phyloP scores from a whole-genome alignment of 2,888 invertebrate species.

The Urechis unicinctus region DNA sequence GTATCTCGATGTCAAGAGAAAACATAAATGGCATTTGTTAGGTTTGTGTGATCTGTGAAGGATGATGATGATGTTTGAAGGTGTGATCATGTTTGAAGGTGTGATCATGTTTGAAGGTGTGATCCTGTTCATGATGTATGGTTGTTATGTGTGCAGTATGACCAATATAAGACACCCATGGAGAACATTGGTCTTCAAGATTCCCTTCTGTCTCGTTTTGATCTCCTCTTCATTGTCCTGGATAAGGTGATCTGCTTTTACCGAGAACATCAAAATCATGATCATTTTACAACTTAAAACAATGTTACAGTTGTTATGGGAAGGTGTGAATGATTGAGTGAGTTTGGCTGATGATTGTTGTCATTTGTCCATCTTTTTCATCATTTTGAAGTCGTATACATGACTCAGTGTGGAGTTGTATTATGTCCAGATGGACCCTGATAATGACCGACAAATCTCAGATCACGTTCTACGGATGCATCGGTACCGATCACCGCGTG shows the following conservation, averaged over 20 bases:
- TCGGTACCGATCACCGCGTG: slow-evolving; percentile 83
- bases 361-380: no score
- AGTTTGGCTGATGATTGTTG: not conserved
- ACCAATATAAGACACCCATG: slow-evolving; percentile 99
- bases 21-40: no score
- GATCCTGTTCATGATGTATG: not conserved
- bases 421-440: slow-evolving; percentile 63
- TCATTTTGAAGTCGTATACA: no score
- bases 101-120: not conserved
- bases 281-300: not conserved
- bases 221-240: slow-evolving; percentile 93
- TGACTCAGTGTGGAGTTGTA: no score
- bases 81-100: not conserved
- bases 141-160: slow-evolving; percentile 64
- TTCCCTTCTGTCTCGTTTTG: slow-evolving; percentile 86
- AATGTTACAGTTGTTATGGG: not conserved
- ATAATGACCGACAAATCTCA: slow-evolving; percentile 79
- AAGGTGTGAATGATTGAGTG: not conserved
- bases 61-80: not conserved
- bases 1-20: slow-evolving; percentile 21
- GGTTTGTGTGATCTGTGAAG: not conserved
- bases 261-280: not conserved
- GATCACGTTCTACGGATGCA: slow-evolving; percentile 98
- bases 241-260: slow-evolving; percentile 62
- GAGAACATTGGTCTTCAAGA: slow-evolving; percentile 95